Conservation (phyloP, 1,140 invertebrate species). For the Spodoptera frugiperda region DNA sequence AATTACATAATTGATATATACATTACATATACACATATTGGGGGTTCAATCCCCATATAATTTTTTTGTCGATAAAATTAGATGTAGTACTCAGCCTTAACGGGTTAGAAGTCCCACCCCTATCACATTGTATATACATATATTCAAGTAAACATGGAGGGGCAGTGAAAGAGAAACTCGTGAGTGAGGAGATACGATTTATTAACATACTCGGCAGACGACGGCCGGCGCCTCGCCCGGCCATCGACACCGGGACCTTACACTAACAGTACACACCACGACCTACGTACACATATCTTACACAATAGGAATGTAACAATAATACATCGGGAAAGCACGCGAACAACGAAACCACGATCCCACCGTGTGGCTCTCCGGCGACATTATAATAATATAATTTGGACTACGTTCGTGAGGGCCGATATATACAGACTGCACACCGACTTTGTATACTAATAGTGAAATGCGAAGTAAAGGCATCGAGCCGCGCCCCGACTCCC, state of each 20-base stretch:
- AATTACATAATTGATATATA: too few species aligned
- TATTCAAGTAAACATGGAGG: too few species aligned
- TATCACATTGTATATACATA: too few species aligned
- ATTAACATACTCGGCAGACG: conserved; percentile 17
- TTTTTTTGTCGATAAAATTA: too few species aligned
- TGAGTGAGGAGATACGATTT: conserved; percentile 30
- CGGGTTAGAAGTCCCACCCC: too few species aligned
- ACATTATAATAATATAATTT: conserved; percentile 15
- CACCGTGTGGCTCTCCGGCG: background rate
- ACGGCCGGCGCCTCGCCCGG: background rate
- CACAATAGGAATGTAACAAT: conserved; percentile 45
- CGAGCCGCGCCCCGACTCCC: background rate
- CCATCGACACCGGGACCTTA: background rate
- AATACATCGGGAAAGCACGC: conserved; percentile 36
- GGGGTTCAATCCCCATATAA: too few species aligned
- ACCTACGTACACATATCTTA: conserved; percentile 36
- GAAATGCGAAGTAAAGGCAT: conserved; percentile 42
- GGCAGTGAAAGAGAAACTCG: background rate
- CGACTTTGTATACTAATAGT: conserved; percentile 10
- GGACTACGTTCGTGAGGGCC: conserved; percentile 30
- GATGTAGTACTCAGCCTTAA: too few species aligned
- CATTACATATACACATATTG: too few species aligned
- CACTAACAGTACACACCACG: conserved; percentile 33
- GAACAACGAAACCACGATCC: conserved; percentile 18
- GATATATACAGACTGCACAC: conserved; percentile 25